Conservation (phyloP, 2,888 invertebrate genomes). For the Mesoligia furuncula region DNA sequence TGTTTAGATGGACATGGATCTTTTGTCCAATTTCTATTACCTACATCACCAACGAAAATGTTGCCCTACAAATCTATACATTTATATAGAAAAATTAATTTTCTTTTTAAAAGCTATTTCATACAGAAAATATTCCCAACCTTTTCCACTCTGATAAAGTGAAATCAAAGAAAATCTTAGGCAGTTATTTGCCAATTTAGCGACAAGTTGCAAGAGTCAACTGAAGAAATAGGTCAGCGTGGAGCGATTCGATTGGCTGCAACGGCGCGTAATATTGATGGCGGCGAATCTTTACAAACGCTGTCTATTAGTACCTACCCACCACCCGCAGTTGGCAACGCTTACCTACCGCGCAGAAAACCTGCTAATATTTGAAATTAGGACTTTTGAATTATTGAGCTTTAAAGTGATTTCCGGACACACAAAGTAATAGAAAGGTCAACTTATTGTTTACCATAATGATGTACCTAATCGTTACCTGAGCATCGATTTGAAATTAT, state of each 20-base stretch:
- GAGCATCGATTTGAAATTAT: background rate
- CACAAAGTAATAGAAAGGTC: too few species aligned
- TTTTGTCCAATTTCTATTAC: background rate
- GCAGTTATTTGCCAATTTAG: slow-evolving; percentile 32
- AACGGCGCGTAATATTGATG: slow-evolving; percentile 38
- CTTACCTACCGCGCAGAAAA: slow-evolving; percentile 5
- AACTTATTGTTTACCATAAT: background rate
- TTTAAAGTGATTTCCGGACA: background rate
- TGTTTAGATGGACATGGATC: background rate
- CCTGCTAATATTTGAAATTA: background rate
- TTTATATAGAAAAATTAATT: background rate
- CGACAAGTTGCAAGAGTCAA: slow-evolving; percentile 44
- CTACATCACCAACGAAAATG: background rate
- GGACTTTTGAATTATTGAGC: background rate
- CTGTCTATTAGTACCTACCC: slow-evolving; percentile 27
- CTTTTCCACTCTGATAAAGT: slow-evolving; percentile 4
- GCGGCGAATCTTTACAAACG: slow-evolving; percentile 34
- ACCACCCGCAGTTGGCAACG: slow-evolving; percentile 26
- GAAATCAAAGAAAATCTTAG: slow-evolving; percentile 40
- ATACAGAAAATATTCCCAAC: slow-evolving; percentile 10
- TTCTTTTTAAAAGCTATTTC: background rate
- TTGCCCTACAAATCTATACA: background rate
- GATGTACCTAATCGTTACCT: background rate
- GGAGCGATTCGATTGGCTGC: slow-evolving; percentile 49
- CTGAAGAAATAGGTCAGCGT: slow-evolving; percentile 50